A percentile compares a stretch with the other conserved stretches of the same genome.
phyloP scores from a whole-genome alignment of 2,797 vertebrate genomes.

The Ptychobarbus kaznakovi region DNA sequence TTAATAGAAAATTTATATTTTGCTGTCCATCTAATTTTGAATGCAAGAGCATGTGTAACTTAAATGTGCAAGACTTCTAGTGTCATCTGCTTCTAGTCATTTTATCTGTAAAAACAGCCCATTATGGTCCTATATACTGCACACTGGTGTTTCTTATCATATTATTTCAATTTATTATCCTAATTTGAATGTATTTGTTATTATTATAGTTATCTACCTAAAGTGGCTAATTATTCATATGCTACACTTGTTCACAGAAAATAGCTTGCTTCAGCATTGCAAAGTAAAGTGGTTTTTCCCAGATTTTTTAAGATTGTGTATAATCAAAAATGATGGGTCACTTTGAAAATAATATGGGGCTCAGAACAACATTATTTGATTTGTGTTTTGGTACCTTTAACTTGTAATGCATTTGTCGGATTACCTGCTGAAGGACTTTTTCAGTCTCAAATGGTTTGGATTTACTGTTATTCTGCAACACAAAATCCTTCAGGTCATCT shows the following conservation, averaged over 20 bases:
- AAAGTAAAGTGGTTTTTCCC: background rate
- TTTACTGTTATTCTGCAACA: conserved; percentile 4
- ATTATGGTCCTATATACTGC: background rate
- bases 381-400: background rate
- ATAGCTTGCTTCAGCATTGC: background rate
- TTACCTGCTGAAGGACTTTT: background rate
- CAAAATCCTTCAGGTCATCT: background rate
- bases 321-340: background rate
- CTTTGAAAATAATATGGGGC: background rate
- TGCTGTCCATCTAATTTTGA: background rate
- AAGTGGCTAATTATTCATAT: background rate
- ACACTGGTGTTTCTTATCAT: background rate
- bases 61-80: background rate
- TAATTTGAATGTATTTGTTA: background rate
- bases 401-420: conserved; percentile 7
- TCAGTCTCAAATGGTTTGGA: background rate
- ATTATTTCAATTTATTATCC: background rate
- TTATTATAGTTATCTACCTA: background rate
- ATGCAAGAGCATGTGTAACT: background rate
- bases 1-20: background rate
- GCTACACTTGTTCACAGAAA: background rate
- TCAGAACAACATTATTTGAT: background rate
- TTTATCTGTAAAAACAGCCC: background rate
- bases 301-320: background rate
- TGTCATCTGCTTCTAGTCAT: background rate